Percentiles rank a stretch among this genome's conserved stretches.
Evolutionary conservation across 2,888 invertebrate species (phyloP).

Genomic region (Drosophila sordidapex): DNA sequence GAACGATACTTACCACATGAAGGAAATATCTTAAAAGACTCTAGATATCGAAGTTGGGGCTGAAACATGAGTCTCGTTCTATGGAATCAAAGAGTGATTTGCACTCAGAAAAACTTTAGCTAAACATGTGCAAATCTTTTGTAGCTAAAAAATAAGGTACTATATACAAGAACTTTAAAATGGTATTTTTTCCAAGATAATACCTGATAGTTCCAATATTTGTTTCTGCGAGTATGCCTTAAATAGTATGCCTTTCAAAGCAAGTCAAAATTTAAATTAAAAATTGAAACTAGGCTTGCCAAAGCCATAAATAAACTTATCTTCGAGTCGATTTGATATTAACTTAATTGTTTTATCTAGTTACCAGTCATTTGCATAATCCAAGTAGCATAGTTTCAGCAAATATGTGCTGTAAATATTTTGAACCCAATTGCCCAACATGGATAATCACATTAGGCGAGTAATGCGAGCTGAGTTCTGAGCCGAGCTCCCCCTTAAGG

Average conservation of each 20-base stretch:
- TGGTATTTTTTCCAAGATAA: neutral
- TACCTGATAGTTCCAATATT: neutral
- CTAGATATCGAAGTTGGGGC: neutral
- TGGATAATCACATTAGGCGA: constrained; percentile 1
- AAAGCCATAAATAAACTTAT: neutral
- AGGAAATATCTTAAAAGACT: constrained; percentile 24
- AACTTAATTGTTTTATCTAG: neutral
- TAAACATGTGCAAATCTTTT: neutral
- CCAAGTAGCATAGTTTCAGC: neutral
- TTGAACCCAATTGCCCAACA: neutral
- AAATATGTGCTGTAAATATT: constrained; percentile 2
- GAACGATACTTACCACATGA: constrained; percentile 55
- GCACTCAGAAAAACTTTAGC: neutral
- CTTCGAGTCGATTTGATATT: neutral
- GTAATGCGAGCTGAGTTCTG: constrained; percentile 16
- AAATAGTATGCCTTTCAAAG: too few relatives aligned
- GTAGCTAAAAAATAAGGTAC: neutral
- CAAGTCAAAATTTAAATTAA: neutral
- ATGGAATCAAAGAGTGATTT: neutral
- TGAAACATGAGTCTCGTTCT: neutral
- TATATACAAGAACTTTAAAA: too few relatives aligned
- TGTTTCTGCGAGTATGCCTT: too few relatives aligned
- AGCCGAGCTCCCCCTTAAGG: constrained; percentile 10
- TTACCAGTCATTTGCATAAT: neutral
- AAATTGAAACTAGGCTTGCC: neutral